These are phyloP conservation scores for Caenorhabditis sp. DNA, from an alignment of 2,888 invertebrate genomes.

Conservation along the genomic window DNA sequence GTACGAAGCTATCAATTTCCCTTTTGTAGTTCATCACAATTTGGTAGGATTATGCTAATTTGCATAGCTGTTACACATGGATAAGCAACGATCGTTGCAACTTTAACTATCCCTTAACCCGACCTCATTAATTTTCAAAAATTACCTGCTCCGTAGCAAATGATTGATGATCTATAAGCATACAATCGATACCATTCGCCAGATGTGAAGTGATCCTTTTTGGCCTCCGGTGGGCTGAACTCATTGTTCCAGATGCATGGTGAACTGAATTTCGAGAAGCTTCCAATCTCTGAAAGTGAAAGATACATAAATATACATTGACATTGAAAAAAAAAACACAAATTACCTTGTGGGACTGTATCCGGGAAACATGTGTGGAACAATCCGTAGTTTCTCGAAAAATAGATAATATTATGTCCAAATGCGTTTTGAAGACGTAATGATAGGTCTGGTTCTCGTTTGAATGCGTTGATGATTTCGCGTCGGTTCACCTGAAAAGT, in stretches of 20 bases:
- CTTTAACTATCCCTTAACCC: conserved; percentile 12
- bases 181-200: conserved; percentile 50
- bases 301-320: conserved; percentile 14
- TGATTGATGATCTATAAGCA: conserved; percentile 35
- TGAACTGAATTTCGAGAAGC: conserved; percentile 56
- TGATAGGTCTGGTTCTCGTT: conserved; percentile 63
- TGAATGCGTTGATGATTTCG: conserved; percentile 61
- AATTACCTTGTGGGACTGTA: conserved; percentile 78
- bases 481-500: conserved; percentile 57
- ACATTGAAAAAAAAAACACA: background rate
- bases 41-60: conserved; percentile 7
- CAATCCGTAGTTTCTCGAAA: conserved; percentile 88
- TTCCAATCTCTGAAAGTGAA: conserved; percentile 57
- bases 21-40: background rate
- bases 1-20: background rate
- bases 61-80: background rate
- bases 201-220: conserved; percentile 45
- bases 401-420: conserved; percentile 86
- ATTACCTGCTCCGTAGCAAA: conserved; percentile 39
- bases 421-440: conserved; percentile 72
- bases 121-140: conserved; percentile 3
- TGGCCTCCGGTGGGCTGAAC: conserved; percentile 54
- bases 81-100: conserved; percentile 8
- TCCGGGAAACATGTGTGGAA: conserved; percentile 94
- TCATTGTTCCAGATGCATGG: conserved; percentile 59